These are phyloP conservation scores for Alcedo atthis DNA, from an alignment of 2,797 vertebrate species.

Conservation along the genomic window DNA sequence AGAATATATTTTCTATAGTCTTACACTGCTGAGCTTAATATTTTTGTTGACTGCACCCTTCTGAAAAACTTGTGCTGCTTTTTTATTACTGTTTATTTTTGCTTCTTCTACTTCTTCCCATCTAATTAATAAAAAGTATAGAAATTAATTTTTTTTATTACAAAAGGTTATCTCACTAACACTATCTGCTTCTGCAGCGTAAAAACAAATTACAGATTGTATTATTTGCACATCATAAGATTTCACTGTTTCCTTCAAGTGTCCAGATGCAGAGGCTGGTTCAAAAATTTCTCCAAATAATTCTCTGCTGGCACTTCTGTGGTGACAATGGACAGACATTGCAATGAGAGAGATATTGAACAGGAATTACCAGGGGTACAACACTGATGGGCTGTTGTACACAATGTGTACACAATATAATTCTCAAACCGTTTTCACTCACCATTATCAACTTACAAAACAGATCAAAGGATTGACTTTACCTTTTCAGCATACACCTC, in stretches of 20 bases:
- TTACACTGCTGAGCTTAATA: not conserved
- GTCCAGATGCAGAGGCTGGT: not conserved
- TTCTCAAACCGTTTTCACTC: not conserved
- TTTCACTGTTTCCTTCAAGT: not conserved
- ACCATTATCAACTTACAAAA: not conserved
- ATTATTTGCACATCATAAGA: not conserved
- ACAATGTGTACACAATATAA: not conserved
- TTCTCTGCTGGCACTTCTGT: not conserved
- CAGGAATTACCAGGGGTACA: not conserved
- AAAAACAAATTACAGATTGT: not conserved
- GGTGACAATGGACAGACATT: not conserved
- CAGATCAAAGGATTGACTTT: not conserved
- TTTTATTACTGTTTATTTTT: not conserved
- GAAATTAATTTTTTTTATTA: not conserved
- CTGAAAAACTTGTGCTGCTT: not conserved
- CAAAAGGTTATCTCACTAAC: not conserved
- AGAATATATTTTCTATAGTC: not conserved
- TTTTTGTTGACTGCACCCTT: not conserved
- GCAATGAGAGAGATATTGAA: not conserved
- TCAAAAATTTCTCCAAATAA: not conserved
- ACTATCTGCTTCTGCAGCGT: not conserved
- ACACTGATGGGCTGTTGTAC: not conserved
- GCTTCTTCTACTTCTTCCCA: not conserved
- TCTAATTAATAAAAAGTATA: not conserved
- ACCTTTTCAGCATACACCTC: constrained; percentile 50